Evolutionary conservation across 2,888 invertebrate genomes (phyloP), one percentile per base, ranked within the genome.

Genomic region (Brenthis daphne): DNA sequence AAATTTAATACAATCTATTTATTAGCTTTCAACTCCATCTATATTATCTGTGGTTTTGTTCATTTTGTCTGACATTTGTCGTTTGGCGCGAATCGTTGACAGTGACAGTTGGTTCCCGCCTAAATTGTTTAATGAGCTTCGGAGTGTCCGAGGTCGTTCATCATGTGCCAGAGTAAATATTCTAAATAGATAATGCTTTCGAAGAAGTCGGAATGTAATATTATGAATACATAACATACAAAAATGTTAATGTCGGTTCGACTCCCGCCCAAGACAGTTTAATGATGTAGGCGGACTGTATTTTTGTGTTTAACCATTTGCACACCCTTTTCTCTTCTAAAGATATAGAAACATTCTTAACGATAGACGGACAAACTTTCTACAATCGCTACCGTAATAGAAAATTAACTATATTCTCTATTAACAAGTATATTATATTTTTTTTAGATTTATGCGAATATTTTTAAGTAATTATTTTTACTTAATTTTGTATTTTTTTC

Each of bases 51-150:
- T 54, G 43, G 63, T 63, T 63, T 61, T 63, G 65, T 66, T 69
- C 63, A 66, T 66, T 69, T 66, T 69, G 64, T 57, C 57, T 58
- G 65, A 57, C 69, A 53, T 61, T 57, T 54, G 69, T 73, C 73
- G 65, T 60, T 64, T 65, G 64, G 68, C 69, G 72, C 74, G 78
- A 79, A 80, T 47, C 57, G 69, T 67, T 72, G 72, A 72, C 69
- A 69, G 69, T 72, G 72, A 69, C 67, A 57, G 69, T 65, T 65
- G 69, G 65, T 65, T 67, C 65, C 72, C 72, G 72, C 72, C 70
- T 72, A 67, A 70, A 70, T 67, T 67, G 72, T 72, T 65, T 72
- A 72, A 70, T 70, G 72, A 72, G 70, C 63, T 63, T 14, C 66
- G 60, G 54, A 61, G 51, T 33, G 13, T 61, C 53, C 8, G 16